Conservation (phyloP, 2,113 vertebrate species). For the Conger conger region DNA sequence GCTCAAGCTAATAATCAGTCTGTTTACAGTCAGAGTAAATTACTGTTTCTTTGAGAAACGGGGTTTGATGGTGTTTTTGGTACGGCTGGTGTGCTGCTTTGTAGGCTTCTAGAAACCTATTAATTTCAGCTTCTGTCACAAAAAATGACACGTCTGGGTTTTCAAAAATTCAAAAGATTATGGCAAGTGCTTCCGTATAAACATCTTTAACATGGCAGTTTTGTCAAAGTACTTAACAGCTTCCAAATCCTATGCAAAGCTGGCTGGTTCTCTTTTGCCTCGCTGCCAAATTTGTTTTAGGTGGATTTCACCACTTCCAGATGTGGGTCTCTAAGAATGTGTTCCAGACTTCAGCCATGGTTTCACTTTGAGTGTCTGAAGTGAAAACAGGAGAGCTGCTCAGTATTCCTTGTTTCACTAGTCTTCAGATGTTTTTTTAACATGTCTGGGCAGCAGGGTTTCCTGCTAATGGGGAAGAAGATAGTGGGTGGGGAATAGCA, state of each 20-base stretch:
- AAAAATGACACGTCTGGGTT: conserved; percentile 47
- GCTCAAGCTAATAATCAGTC: conserved; percentile 41
- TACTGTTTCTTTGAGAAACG: neutral
- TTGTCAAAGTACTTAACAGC: conserved; percentile 36
- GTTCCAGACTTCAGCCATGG: neutral
- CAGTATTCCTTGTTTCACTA: neutral
- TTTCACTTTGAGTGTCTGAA: neutral
- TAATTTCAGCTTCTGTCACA: conserved; percentile 26
- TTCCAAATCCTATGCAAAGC: neutral
- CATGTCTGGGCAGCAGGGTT: conserved; percentile 3
- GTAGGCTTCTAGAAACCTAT: neutral
- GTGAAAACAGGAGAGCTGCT: neutral
- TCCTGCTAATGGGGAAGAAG: neutral
- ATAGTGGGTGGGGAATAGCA: neutral
- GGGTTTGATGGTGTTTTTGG: neutral
- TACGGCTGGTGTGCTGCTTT: neutral
- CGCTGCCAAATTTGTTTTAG: neutral
- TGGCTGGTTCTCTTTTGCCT: neutral
- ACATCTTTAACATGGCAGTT: conserved; percentile 44
- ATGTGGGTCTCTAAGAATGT: neutral
- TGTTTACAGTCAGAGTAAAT: conserved; percentile 14
- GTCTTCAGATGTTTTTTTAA: neutral
- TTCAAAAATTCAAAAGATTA: conserved; percentile 53
- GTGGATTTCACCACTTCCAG: neutral
- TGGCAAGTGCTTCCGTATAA: conserved; percentile 14